Evolutionary conservation across 2,888 invertebrate genomes (phyloP).

Genomic region (Agriotes lineatus): DNA sequence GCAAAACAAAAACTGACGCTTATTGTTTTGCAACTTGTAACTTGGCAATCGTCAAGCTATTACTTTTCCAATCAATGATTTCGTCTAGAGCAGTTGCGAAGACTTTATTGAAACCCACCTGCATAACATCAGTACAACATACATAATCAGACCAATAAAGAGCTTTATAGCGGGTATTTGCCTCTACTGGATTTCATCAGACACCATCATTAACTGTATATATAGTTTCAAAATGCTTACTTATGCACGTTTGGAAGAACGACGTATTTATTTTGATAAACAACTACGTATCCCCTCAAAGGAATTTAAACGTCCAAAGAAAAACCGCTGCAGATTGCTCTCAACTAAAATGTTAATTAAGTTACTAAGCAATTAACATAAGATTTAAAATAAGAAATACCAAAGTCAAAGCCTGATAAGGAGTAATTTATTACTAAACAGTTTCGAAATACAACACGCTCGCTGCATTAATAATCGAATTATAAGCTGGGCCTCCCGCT

Average conservation of each 20-base stretch:
- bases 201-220: too few species aligned
- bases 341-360: background rate
- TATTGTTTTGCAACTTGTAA: conserved; percentile 46
- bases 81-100: background rate
- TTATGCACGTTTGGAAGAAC: too few species aligned
- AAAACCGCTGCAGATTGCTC: background rate
- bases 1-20: conserved; percentile 43
- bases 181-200: too few species aligned
- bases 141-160: background rate
- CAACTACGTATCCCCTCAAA: background rate
- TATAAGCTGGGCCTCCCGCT: too few species aligned
- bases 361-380: background rate
- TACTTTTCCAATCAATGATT: conserved; percentile 27
- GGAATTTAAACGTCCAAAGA: background rate
- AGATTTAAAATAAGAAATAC: too few species aligned
- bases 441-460: background rate
- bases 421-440: background rate
- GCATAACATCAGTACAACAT: too few species aligned
- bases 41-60: conserved; percentile 26
- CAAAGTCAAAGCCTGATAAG: background rate
- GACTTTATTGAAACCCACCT: background rate
- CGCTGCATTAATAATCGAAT: too few species aligned
- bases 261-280: background rate
- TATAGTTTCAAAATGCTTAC: too few species aligned
- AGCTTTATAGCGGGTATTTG: too few species aligned